Evolutionary conservation across 2,888 invertebrate species (phyloP).

Genomic region (Mylabris sibirica): DNA sequence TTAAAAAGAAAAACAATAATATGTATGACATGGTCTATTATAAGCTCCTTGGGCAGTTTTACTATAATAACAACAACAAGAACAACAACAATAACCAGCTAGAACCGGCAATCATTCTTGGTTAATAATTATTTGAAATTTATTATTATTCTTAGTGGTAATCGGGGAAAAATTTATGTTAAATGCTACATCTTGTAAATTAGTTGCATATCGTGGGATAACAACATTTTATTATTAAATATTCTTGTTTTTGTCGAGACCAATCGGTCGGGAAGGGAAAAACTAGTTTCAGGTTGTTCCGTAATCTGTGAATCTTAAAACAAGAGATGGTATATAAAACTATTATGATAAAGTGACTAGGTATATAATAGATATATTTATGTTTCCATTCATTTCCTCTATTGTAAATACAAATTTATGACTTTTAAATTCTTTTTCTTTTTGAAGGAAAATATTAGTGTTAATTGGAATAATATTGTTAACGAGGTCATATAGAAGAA

Average conservation of each 20-base stretch:
- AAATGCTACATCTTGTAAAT: constrained; percentile 11
- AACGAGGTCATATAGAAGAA: background rate
- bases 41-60: background rate
- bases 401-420: background rate
- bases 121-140: constrained; percentile 7
- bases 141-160: constrained; percentile 7
- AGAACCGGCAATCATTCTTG: background rate
- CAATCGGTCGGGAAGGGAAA: constrained; percentile 1
- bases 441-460: background rate
- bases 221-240: constrained; percentile 12
- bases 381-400: background rate
- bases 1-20: background rate
- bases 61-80: background rate
- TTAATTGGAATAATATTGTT: background rate
- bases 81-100: background rate
- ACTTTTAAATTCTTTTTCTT: no score
- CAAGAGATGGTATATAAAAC: background rate
- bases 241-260: constrained; percentile 12
- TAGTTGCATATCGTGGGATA: constrained; percentile 12
- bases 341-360: background rate
- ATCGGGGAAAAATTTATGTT: constrained; percentile 12
- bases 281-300: constrained; percentile 10
- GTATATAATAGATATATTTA: constrained; percentile 2
- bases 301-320: constrained; percentile 11
- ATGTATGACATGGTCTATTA: no score